A percentile compares a stretch with the other conserved stretches of the same genome.
Conservation (phyloP, 2,888 invertebrate genomes). For the Gymnosoma rotundatum region DNA sequence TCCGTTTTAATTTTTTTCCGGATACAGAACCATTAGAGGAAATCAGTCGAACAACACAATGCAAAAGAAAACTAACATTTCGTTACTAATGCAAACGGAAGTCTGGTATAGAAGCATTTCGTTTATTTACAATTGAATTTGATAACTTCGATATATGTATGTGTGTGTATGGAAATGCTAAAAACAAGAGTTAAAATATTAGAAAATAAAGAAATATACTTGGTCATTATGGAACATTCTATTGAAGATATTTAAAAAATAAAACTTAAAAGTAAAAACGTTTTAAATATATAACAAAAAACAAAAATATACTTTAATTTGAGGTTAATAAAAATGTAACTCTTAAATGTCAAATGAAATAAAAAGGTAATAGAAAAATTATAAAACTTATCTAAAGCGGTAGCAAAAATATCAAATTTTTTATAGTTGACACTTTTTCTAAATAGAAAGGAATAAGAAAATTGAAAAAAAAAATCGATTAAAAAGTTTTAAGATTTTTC, state of each 20-base stretch:
- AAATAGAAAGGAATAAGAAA: neutral
- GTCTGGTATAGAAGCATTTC: slow-evolving; percentile 62
- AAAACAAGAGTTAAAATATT: neutral
- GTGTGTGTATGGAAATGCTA: slow-evolving; percentile 17
- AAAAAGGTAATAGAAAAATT: no score
- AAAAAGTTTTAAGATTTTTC: slow-evolving; percentile 45
- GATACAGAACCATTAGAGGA: slow-evolving; percentile 69
- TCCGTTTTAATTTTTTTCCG: slow-evolving; percentile 61
- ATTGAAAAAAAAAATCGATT: slow-evolving; percentile 50
- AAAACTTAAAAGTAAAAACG: neutral
- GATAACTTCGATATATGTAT: slow-evolving; percentile 30
- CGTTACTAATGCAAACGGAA: slow-evolving; percentile 64
- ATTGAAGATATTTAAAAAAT: neutral
- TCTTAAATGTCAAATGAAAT: neutral
- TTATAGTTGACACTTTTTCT: slow-evolving; percentile 9
- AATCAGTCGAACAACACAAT: slow-evolving; percentile 66
- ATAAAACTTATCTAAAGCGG: neutral
- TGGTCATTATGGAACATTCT: neutral
- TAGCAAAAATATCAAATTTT: slow-evolving; percentile 42
- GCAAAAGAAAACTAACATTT: slow-evolving; percentile 50
- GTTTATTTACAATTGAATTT: slow-evolving; percentile 61
- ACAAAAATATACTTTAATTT: slow-evolving; percentile 31
- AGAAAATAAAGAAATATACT: neutral
- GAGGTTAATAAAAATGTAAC: slow-evolving; percentile 50
- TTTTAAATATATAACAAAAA: neutral